Base-by-base conservation (phyloP, 2,113 vertebrate species). In the Elephantulus edwardii region DNA sequence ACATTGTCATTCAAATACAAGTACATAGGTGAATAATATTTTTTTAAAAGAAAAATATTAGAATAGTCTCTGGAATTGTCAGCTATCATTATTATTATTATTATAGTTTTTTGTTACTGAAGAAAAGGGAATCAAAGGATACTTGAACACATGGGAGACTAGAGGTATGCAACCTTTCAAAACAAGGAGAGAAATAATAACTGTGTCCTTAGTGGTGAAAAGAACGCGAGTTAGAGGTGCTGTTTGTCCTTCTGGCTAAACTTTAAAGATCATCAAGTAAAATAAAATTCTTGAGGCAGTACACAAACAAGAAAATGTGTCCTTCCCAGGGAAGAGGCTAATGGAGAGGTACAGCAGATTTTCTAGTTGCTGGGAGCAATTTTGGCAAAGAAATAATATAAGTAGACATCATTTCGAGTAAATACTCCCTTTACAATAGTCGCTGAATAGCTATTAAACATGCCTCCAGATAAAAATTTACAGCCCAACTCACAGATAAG, bases 401-500 rank as follows among this genome's bases (percentile, higher is more conserved):
- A 88, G 42, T 89, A 90, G 35, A 48, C 71, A 46, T 84, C 89
- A 70, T 82, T 94, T 90, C 20, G 28, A 95, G 83, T 83, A 86
- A 95, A 95, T 92, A 93, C 78, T 94, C 85, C 50, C 91, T 89
- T 93, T 94, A 62, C 80, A 87, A 92, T 84, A 93, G 86, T 83
- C 90, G 72, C 90, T 83, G 89, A 75, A 91, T 90, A 93, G 74
- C 88, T 91, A 93, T 95, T 94, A 96, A 95, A 93, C 74, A 83
- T 13, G 80, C 68, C 86, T 95, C 82, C 93, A 75, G 95, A 90
- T 95, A 60, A 89, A 78, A 94, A 92, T 95, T 90, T 95, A 93
- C 52, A 87, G 83, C 84, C 84, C 72, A 90, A 79, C n/a, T 44
- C 52, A 90, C 66, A 81, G 86, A 92, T 76, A 89, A 94, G 40